Conservation (phyloP, 92 coral and sea anemone genomes). For the Palythoa caribaeorum region DNA sequence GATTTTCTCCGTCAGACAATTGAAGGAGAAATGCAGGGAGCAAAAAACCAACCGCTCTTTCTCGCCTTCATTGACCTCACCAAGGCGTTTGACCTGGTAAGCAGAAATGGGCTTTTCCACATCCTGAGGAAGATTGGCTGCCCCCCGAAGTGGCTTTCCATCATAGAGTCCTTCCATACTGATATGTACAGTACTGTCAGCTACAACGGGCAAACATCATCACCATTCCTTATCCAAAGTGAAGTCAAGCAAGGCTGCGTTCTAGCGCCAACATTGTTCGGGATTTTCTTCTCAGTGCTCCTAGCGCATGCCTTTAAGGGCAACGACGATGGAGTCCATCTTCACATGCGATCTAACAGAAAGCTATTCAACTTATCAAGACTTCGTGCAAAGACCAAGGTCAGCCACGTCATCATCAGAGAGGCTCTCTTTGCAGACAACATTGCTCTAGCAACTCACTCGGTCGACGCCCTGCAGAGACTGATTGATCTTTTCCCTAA, state of each 20-base stretch:
- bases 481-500: background rate
- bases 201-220: constrained; percentile 28
- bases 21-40: too few relatives aligned
- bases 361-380: constrained; percentile 7
- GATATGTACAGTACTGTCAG: constrained; percentile 12
- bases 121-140: background rate
- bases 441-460: too few relatives aligned
- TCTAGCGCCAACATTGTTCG: constrained; percentile 3
- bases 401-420: background rate
- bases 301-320: background rate
- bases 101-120: background rate
- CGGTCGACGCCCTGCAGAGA: too few relatives aligned
- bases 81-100: background rate
- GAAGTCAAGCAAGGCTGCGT: background rate
- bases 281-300: too few relatives aligned
- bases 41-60: too few relatives aligned
- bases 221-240: constrained; percentile 14
- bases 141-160: background rate
- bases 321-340: constrained; percentile 3
- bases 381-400: constrained; percentile 10
- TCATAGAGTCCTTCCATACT: constrained; percentile 31
- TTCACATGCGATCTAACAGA: background rate
- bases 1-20: too few relatives aligned
- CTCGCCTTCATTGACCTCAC: too few relatives aligned
- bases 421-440: too few relatives aligned